Evolutionary conservation across 1,140 invertebrate genomes (phyloP), one percentile per base, ranked within the genome.

Genomic region (Drosophila neocordata): DNA sequence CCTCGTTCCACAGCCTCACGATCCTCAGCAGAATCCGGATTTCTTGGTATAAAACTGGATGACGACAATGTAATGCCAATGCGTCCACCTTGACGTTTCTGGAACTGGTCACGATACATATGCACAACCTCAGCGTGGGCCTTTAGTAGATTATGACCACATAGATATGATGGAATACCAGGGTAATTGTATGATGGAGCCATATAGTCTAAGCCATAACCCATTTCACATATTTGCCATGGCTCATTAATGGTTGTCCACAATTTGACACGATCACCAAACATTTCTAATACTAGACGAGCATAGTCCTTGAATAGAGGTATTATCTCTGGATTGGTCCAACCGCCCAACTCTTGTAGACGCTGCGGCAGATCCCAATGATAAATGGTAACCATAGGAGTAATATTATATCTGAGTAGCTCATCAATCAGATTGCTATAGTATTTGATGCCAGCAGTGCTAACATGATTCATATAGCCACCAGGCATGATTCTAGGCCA

Each of bases 201-300:
- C 76, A 94, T 92, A 59, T 93, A 93, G 13, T 93, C 92, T 4
- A 92, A 91, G 2, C 94, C 93, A 79, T 96, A 96, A 11, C 94
- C 94, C 66, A 93, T 92, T 58, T 93, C 90, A 70, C 95, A 95
- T 4, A 94, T 93, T 67, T 95, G 94, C 92, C 93, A 93, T 4
- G 95, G 95, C 87, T 96, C 95, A 85, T 96, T 96, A 66, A 96
- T 93, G 0, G 95, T 96, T 1, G 94, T 93, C 95, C 95, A 96
- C 65, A 93, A 68, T 68, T 93, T 94, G 0, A 95, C 94, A 68
- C 93, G 92, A 83, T 94, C 93, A 0, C 94, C 95, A 67, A 94
- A 94, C 63, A 92, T 91, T 37, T 93, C 91, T 58, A 95, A 94
- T 2, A 94, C 85, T 8, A 95, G 58, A 22, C 92, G 92, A 0